Evolutionary conservation across 2,888 invertebrate genomes (phyloP).

Genomic region (Chaetogeoica ovagalla): DNA sequence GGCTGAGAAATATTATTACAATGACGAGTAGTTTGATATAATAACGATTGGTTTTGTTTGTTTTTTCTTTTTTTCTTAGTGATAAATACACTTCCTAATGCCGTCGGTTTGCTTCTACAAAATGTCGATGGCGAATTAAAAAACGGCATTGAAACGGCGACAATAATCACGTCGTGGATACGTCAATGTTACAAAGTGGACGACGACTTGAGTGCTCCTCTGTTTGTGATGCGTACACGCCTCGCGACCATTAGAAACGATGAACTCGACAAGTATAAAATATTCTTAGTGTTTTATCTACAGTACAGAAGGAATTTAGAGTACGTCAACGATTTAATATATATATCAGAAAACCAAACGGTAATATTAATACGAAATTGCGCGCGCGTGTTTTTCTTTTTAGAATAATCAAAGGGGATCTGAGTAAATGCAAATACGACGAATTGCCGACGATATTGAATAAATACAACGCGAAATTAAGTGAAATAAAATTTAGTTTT

Average conservation of each 20-base stretch:
- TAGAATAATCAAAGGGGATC: constrained; percentile 16
- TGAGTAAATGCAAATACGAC: constrained; percentile 1
- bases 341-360: neutral
- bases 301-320: constrained; percentile 28
- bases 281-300: constrained; percentile 2
- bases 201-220: constrained; percentile 1
- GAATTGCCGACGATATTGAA: neutral
- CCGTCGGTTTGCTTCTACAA: neutral
- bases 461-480: neutral
- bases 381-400: constrained; percentile 1
- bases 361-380: neutral
- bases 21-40: neutral
- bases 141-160: neutral
- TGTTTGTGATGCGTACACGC: constrained; percentile 16
- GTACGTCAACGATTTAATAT: constrained; percentile 6
- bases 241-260: neutral
- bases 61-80: constrained; percentile 7
- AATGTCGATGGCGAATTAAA: neutral
- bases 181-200: constrained; percentile 31
- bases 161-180: neutral
- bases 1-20: neutral
- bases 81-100: constrained; percentile 13
- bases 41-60: neutral
- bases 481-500: neutral
- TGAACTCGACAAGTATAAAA: constrained; percentile 1